phyloP scores from a whole-genome alignment of 2,888 invertebrate genomes.

The Trissolcus japonicus region DNA sequence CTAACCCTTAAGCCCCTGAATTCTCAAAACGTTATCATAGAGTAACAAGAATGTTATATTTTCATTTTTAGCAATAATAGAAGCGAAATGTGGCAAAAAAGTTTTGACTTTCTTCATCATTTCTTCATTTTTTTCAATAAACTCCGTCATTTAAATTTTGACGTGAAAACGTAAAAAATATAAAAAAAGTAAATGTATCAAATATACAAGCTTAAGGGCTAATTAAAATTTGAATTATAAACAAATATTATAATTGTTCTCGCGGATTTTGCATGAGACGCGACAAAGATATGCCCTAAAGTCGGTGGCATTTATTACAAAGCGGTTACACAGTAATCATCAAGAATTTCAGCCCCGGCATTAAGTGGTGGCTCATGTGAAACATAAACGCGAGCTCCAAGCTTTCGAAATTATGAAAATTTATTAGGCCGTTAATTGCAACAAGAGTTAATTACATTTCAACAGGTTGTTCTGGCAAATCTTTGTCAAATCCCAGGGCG shows the following conservation, averaged over 20 bases:
- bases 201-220: too few species aligned
- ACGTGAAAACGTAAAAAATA: too few species aligned
- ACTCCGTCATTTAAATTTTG: too few species aligned
- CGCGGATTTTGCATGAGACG: slow-evolving; percentile 8
- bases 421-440: slow-evolving; percentile 24
- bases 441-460: slow-evolving; percentile 32
- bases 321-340: slow-evolving; percentile 22
- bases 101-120: too few species aligned
- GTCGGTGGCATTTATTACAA: slow-evolving; percentile 10
- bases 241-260: slow-evolving; percentile 1
- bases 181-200: too few species aligned
- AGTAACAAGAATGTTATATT: too few species aligned
- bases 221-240: not conserved
- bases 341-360: slow-evolving; percentile 26
- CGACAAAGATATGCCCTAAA: not conserved
- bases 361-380: slow-evolving; percentile 21
- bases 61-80: too few species aligned
- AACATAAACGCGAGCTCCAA: slow-evolving; percentile 18
- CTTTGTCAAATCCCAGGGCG: not conserved
- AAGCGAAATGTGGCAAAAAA: too few species aligned
- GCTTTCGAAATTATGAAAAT: slow-evolving; percentile 32
- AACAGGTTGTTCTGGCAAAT: slow-evolving; percentile 46
- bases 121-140: too few species aligned
- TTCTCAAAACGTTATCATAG: too few species aligned
- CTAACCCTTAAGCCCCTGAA: too few species aligned